Percentiles rank a stretch among this genome's conserved stretches.
Conservation (phyloP, 1,140 invertebrate genomes). For the Diachasmimorpha longicaudata region DNA sequence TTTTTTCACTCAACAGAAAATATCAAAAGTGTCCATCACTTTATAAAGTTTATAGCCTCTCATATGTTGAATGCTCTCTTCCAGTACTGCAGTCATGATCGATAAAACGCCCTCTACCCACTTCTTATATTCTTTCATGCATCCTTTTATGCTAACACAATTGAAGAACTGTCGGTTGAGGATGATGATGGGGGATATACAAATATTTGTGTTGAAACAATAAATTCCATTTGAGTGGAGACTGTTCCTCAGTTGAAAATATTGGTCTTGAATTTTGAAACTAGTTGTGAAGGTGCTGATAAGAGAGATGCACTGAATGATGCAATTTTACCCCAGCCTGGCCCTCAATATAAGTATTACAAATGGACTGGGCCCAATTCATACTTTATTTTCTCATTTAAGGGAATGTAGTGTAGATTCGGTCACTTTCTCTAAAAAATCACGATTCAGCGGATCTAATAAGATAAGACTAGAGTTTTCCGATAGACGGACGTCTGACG, state of each 20-base stretch:
- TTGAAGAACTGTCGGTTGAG: background rate
- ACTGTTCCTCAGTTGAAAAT: background rate
- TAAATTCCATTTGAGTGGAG: background rate
- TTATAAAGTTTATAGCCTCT: background rate
- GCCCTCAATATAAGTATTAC: no score
- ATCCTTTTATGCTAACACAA: background rate
- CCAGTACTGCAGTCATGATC: background rate
- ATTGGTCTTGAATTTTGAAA: background rate
- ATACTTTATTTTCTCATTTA: no score
- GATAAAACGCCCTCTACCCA: background rate
- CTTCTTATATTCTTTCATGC: background rate
- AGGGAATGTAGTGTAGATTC: no score
- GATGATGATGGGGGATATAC: background rate
- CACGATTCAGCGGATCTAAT: no score
- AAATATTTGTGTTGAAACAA: background rate
- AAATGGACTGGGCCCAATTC: no score
- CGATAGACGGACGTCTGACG: no score
- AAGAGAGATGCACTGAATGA: no score
- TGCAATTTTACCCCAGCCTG: no score
- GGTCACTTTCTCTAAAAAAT: no score
- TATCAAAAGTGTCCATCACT: constrained; percentile 6
- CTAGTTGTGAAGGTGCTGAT: background rate
- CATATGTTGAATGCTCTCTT: background rate
- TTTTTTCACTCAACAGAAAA: background rate
- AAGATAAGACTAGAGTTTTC: no score